Evolutionary conservation across 2,797 vertebrate species (phyloP).

Genomic region (Xenops minutus): DNA sequence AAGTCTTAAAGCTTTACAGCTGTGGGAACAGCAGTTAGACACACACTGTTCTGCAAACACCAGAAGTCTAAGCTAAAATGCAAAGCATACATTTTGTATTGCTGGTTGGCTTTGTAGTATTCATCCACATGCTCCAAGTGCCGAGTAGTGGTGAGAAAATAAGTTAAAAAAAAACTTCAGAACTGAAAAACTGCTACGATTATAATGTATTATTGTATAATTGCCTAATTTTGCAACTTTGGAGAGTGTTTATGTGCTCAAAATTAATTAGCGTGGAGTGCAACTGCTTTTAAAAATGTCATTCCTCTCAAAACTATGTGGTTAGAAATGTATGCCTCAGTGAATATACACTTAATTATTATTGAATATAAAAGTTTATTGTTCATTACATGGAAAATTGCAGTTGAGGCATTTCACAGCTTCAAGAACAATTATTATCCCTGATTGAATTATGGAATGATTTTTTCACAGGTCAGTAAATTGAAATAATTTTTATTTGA

Average conservation of each 20-base stretch:
- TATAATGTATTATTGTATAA: not conserved
- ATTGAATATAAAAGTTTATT: conserved; percentile 55
- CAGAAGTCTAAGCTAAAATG: conserved; percentile 37
- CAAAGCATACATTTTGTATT: conserved; percentile 19
- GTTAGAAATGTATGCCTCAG: conserved; percentile 27
- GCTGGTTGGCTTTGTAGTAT: not conserved
- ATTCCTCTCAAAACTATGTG: conserved; percentile 30
- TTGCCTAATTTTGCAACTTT: conserved; percentile 45
- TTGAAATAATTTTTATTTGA: conserved; percentile 2
- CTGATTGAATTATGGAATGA: conserved; percentile 9
- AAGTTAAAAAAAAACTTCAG: not conserved
- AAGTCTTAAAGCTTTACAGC: conserved; percentile 49
- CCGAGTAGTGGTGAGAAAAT: not conserved
- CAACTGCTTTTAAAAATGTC: conserved; percentile 46
- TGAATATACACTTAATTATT: conserved; percentile 24
- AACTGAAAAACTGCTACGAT: not conserved
- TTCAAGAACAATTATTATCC: conserved; percentile 30
- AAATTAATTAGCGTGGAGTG: conserved; percentile 49
- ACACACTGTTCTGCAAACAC: conserved; percentile 35
- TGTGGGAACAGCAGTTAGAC: conserved; percentile 48
- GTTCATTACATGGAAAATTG: conserved; percentile 42
- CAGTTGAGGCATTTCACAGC: conserved; percentile 25
- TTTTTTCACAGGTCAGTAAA: conserved; percentile 20
- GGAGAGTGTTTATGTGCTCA: conserved; percentile 54
- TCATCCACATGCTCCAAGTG: not conserved